Conservation (phyloP, 1,140 invertebrate species). For the Neotoxoptera formosana region DNA sequence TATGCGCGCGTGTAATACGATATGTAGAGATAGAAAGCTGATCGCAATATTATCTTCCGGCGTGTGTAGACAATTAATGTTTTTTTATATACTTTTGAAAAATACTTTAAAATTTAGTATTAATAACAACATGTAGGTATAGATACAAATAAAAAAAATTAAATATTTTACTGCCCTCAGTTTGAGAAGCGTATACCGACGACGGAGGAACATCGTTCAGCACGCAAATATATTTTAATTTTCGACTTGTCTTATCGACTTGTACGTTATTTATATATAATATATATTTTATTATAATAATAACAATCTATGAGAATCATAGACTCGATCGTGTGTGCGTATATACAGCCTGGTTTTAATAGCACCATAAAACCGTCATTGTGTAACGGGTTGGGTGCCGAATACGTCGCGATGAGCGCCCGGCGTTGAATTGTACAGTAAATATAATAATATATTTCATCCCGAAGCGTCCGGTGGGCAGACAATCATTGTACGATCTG, state of each 20-base stretch:
- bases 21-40: too few relatives aligned
- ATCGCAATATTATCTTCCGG: too few relatives aligned
- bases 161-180: too few relatives aligned
- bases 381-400: not conserved
- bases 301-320: not conserved
- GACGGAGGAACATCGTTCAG: not conserved
- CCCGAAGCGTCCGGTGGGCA: not conserved
- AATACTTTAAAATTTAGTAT: too few relatives aligned
- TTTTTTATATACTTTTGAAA: too few relatives aligned
- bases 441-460: not conserved
- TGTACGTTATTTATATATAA: not conserved
- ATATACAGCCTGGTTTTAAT: conserved; percentile 36
- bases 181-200: too few relatives aligned
- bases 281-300: not conserved
- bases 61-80: too few relatives aligned
- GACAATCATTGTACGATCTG: not conserved
- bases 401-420: not conserved
- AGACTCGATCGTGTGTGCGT: not conserved
- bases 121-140: too few relatives aligned
- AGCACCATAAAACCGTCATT: conserved; percentile 48
- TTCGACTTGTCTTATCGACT: not conserved
- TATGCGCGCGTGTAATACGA: too few relatives aligned
- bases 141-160: too few relatives aligned
- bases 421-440: not conserved
- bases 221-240: too few relatives aligned